Base-by-base conservation (phyloP, 2,113 vertebrate species). In the Xyrauchen texanus region DNA sequence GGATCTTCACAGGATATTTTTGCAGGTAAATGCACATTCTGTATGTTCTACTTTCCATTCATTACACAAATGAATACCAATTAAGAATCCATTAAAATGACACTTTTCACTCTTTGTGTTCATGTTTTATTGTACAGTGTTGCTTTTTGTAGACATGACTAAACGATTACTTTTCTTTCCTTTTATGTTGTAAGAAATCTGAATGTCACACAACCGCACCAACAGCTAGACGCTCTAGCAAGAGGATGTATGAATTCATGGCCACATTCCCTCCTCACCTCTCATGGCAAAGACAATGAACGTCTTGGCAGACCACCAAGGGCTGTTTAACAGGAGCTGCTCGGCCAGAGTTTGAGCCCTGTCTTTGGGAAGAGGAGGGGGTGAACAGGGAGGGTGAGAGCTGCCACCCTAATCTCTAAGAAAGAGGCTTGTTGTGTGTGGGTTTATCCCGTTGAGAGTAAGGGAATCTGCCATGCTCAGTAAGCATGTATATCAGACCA, bases 401-500 rank as follows among this genome's bases (percentile, higher is more conserved):
- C 87, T 87, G 86, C 86, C 80, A 21, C 15, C 46, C 68, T 82
- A 83, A 88, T 84, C 87, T 84, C 78, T 81, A 42, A 68, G 79
- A 75, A 87, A 86, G 85, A 83, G 84, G 70, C 68, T 65, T 81
- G 79, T 68, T 78, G 81, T 85, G 74, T 85, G 4, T 68, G 85
- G 71, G 86, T 87, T 89, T 89, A 86, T 90, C 87, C 84, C 4
- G 77, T 86, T 87, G 87, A 89, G 86, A 87, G 86, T 91, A 83
- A 85, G 88, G 90, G 91, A 92, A 92, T 92, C 90, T 88, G 86
- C 85, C 90, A 88, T 78, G 91, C 90, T 88, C 87, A 89, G 87
- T 92, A 89, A 93, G 91, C 91, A 91, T 91, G 91, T 92, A 91
- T 92, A 92, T 90, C 86, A 89, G 91, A 80, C 90, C 89, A 78